These are phyloP conservation scores for Panthera uncia DNA, from an alignment of 2,113 vertebrate species.

Conservation along the genomic window DNA sequence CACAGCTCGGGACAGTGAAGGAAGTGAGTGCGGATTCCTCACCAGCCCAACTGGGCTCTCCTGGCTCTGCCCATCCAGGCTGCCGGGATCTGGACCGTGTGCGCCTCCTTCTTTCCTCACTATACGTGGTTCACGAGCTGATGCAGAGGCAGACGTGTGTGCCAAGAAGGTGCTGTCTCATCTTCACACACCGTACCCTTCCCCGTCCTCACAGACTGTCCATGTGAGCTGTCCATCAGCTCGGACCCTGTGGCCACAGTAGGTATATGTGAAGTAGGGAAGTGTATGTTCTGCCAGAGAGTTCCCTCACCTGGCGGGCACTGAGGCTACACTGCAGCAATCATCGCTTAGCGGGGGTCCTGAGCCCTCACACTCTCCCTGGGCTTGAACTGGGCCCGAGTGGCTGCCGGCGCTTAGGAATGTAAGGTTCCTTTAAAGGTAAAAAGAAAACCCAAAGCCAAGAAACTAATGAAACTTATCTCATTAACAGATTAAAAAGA, in stretches of 20 bases:
- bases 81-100: background rate
- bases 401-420: background rate
- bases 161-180: background rate
- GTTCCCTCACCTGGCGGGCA: too few relatives aligned
- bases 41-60: background rate
- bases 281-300: background rate
- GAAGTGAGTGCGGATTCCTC: background rate
- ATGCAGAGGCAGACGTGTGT: background rate
- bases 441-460: background rate
- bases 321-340: background rate
- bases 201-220: background rate
- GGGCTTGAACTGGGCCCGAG: background rate
- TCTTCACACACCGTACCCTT: background rate
- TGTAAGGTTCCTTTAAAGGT: background rate
- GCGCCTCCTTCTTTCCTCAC: background rate
- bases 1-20: background rate
- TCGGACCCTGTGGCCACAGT: background rate
- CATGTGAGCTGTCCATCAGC: background rate
- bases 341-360: background rate
- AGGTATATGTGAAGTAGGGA: background rate
- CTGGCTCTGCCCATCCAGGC: background rate
- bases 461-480: background rate
- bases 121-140: background rate
- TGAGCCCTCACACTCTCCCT: background rate
- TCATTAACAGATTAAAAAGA: background rate